phyloP scores from a whole-genome alignment of 2,888 invertebrate species.

The Oxyscelio sp. region DNA sequence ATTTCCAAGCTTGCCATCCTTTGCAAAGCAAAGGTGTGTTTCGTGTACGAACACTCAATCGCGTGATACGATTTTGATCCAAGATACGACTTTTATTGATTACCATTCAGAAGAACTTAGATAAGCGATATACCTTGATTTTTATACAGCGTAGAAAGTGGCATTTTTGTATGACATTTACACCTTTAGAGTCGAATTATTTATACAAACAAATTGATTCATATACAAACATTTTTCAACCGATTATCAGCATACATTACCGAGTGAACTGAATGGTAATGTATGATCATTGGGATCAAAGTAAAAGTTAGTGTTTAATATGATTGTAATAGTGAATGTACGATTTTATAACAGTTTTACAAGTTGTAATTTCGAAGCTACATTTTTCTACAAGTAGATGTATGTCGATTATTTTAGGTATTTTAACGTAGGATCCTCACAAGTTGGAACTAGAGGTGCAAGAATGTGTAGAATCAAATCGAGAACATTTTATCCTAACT shows the following conservation, averaged over 20 bases:
- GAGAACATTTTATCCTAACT: no score
- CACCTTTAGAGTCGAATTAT: constrained; percentile 39
- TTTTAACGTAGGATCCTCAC: no score
- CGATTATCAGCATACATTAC: constrained; percentile 14
- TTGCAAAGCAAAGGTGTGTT: constrained; percentile 42
- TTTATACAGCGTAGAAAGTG: constrained; percentile 18
- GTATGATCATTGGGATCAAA: no score
- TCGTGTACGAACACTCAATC: constrained; percentile 1
- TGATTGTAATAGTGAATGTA: no score
- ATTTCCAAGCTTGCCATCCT: constrained; percentile 24
- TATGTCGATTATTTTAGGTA: no score
- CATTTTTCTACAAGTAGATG: no score
- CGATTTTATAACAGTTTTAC: no score
- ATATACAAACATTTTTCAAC: constrained; percentile 49
- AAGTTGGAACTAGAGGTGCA: no score
- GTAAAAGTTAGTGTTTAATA: no score
- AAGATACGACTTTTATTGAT: constrained; percentile 21
- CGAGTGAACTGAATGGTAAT: not conserved
- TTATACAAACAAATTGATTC: constrained; percentile 48
- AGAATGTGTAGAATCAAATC: no score
- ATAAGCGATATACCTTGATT: constrained; percentile 7
- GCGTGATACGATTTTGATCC: constrained; percentile 50
- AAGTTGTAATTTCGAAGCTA: no score
- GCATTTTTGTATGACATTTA: constrained; percentile 44
- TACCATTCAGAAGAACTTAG: not conserved